Evolutionary conservation across 2,888 invertebrate species (phyloP).

Genomic region (Ceraclea dissimilis): DNA sequence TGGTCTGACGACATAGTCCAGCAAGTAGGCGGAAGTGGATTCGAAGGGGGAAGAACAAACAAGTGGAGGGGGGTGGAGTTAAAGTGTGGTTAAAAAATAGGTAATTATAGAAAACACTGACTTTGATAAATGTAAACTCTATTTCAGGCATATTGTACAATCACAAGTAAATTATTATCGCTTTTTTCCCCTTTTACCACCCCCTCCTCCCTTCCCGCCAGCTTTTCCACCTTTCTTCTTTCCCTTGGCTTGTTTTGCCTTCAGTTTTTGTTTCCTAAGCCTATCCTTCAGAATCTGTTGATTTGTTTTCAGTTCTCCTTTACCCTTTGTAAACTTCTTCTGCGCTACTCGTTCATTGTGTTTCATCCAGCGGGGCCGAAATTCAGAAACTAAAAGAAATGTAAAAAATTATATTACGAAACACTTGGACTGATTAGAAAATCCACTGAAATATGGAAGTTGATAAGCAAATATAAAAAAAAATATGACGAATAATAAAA

Average conservation of each 20-base stretch:
- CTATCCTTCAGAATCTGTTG: constrained; percentile 74
- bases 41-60: too few species aligned
- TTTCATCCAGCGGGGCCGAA: constrained; percentile 67
- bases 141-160: too few species aligned
- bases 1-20: too few species aligned
- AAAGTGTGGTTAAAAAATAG: too few species aligned
- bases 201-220: constrained; percentile 7
- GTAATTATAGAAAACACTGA: too few species aligned
- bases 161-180: not conserved
- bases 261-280: constrained; percentile 56
- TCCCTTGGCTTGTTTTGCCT: constrained; percentile 31
- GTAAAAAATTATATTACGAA: too few species aligned
- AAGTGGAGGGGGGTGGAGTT: too few species aligned
- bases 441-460: not conserved
- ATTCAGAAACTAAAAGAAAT: constrained; percentile 42
- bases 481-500: too few species aligned
- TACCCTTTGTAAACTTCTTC: constrained; percentile 44
- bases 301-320: constrained; percentile 60
- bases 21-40: too few species aligned
- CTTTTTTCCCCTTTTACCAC: not conserved
- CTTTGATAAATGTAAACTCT: too few species aligned
- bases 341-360: constrained; percentile 66
- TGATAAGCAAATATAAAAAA: too few species aligned
- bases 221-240: constrained; percentile 6
- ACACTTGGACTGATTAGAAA: constrained; percentile 10